Evolutionary conservation across 2,888 invertebrate species (phyloP).

Genomic region (Cephus runcator): DNA sequence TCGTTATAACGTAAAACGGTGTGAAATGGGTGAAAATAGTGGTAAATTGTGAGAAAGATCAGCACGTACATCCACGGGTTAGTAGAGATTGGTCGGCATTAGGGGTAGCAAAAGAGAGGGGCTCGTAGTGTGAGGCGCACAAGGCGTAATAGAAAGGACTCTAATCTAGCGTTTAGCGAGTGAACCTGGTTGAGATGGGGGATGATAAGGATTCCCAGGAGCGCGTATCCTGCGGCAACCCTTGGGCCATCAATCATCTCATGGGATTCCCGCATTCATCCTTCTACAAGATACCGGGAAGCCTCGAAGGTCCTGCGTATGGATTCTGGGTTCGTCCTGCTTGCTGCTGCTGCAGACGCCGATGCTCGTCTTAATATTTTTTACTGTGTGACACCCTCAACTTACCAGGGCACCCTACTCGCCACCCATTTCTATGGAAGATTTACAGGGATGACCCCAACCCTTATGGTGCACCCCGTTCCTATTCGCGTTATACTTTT

Average conservation of each 20-base stretch:
- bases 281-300: neutral
- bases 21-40: no score
- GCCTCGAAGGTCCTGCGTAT: no score
- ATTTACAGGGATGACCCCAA: neutral
- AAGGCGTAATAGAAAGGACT: neutral
- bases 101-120: no score
- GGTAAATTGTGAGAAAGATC: no score
- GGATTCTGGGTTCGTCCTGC: no score
- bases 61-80: no score
- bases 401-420: neutral
- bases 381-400: neutral
- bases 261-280: constrained; percentile 18
- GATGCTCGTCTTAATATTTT: constrained; percentile 1
- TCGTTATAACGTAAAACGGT: no score
- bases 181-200: constrained; percentile 1
- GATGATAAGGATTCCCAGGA: neutral
- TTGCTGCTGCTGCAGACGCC: no score
- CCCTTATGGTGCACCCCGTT: neutral
- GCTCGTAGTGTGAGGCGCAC: no score
- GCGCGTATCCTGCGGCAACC: neutral
- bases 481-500: no score
- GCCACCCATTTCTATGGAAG: neutral
- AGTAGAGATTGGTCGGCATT: no score
- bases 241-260: constrained; percentile 16
- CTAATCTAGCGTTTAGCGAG: constrained; percentile 3